Evolutionary conservation across 2,888 invertebrate genomes (phyloP).

Genomic region (Lathronympha strigana): DNA sequence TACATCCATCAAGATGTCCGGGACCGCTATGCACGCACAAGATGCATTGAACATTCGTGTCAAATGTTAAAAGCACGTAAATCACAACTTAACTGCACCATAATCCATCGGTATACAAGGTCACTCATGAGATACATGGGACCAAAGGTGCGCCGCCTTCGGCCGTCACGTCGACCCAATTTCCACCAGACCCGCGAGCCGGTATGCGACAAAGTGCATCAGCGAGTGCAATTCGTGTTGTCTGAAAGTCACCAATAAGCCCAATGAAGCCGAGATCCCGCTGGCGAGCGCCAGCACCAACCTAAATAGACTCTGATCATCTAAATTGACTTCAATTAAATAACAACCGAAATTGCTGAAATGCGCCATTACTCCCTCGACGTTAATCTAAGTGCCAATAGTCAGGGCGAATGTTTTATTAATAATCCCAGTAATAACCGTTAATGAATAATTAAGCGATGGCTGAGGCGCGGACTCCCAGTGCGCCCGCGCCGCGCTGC

Average conservation of each 20-base stretch:
- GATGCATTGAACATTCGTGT: slow-evolving; percentile 14
- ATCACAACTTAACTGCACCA: slow-evolving; percentile 15
- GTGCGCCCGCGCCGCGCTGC: slow-evolving; percentile 56
- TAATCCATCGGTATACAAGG: slow-evolving; percentile 17
- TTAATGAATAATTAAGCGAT: slow-evolving; percentile 82
- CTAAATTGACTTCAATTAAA: slow-evolving; percentile 85
- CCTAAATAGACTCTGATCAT: slow-evolving; percentile 85
- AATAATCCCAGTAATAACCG: slow-evolving; percentile 78
- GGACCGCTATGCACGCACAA: slow-evolving; percentile 23
- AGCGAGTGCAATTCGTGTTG: slow-evolving; percentile 83
- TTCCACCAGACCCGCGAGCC: slow-evolving; percentile 56
- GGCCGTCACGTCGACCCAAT: slow-evolving; percentile 55
- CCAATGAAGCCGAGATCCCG: slow-evolving; percentile 84
- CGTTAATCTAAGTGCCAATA: slow-evolving; percentile 84
- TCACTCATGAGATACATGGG: slow-evolving; percentile 40
- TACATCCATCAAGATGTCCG: slow-evolving; percentile 14
- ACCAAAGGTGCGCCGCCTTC: slow-evolving; percentile 22
- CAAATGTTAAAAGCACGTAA: slow-evolving; percentile 24
- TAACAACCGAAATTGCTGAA: slow-evolving; percentile 85
- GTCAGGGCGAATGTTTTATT: slow-evolving; percentile 83
- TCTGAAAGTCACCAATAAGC: slow-evolving; percentile 84
- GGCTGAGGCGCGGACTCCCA: slow-evolving; percentile 65
- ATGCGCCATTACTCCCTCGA: slow-evolving; percentile 84
- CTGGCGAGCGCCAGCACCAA: slow-evolving; percentile 83
- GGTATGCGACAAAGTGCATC: slow-evolving; percentile 80